A percentile compares a stretch with the other conserved stretches of the same genome.
These are phyloP conservation scores for Propsilocerus akamusi DNA, from an alignment of 1,140 invertebrate species.

Conservation along the genomic window DNA sequence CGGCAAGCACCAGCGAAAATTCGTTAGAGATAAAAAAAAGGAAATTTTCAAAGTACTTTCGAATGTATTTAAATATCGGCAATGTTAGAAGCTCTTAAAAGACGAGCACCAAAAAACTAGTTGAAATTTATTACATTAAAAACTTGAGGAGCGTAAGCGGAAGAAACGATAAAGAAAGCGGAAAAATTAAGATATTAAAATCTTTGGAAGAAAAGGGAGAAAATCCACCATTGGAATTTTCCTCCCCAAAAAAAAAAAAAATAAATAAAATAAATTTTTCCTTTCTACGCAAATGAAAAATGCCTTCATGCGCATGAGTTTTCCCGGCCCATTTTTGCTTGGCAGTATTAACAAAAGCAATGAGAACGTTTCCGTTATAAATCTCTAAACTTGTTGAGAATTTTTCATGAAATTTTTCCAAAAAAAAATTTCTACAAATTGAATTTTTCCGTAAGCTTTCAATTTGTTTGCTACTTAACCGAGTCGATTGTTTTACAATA, in stretches of 20 bases:
- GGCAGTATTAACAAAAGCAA: neutral
- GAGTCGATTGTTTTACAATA: neutral
- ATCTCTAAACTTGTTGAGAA: slow-evolving; percentile 2
- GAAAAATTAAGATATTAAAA: neutral
- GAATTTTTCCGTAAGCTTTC: neutral
- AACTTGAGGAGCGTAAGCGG: too few species aligned
- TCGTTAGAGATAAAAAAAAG: too few species aligned
- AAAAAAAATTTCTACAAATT: neutral
- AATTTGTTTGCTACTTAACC: too few species aligned
- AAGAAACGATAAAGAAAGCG: neutral
- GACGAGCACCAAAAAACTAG: too few species aligned
- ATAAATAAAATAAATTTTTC: neutral
- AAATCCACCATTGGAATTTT: neutral
- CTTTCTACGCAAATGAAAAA: neutral
- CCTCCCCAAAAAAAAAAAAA: too few species aligned
- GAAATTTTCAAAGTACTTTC: too few species aligned
- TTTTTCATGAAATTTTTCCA: too few species aligned
- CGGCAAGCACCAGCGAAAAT: too few species aligned
- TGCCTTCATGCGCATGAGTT: neutral
- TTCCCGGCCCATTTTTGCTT: neutral
- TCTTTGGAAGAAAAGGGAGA: neutral
- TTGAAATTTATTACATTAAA: too few species aligned
- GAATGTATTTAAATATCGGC: too few species aligned
- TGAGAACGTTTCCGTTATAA: too few species aligned
- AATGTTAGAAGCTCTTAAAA: too few species aligned